Percentiles rank a stretch among this genome's conserved stretches.
Evolutionary conservation across 2,113 vertebrate genomes (phyloP).

Genomic region (Etheostoma spectabile): DNA sequence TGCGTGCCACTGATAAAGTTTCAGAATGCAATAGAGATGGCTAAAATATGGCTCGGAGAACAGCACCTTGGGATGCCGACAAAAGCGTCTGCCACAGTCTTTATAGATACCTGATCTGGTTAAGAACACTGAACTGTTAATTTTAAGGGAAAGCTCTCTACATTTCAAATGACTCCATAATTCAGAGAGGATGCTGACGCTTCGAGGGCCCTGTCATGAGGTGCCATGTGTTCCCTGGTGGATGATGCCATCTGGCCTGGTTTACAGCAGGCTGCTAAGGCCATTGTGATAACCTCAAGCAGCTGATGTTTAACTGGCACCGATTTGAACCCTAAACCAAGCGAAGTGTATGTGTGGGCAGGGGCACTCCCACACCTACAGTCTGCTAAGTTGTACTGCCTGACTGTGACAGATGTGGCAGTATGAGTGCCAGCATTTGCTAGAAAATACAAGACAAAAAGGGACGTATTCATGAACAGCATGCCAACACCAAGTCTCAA

Average conservation of each 20-base stretch:
- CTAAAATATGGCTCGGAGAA: slow-evolving; percentile 56
- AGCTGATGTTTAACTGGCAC: slow-evolving; percentile 74
- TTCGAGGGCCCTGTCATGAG: slow-evolving; percentile 61
- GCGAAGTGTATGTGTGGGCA: slow-evolving; percentile 51
- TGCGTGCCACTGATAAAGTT: slow-evolving; percentile 77
- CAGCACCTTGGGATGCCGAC: slow-evolving; percentile 33
- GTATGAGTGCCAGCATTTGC: slow-evolving; percentile 50
- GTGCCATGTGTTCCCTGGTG: slow-evolving; percentile 70
- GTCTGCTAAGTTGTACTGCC: slow-evolving; percentile 70
- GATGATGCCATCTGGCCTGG: slow-evolving; percentile 76
- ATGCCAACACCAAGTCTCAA: slow-evolving; percentile 50
- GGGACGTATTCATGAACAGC: slow-evolving; percentile 31
- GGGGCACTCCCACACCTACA: slow-evolving; percentile 72
- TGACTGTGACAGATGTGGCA: slow-evolving; percentile 70
- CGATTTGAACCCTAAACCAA: slow-evolving; percentile 62
- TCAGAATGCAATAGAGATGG: slow-evolving; percentile 65
- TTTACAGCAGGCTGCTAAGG: slow-evolving; percentile 60
- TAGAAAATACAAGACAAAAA: slow-evolving; percentile 54
- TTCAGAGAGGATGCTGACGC: slow-evolving; percentile 66
- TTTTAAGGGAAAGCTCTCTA: slow-evolving; percentile 58
- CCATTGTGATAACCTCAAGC: slow-evolving; percentile 45
- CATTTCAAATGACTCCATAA: slow-evolving; percentile 59
- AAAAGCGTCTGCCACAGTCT: slow-evolving; percentile 9
- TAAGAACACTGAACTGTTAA: slow-evolving; percentile 70
- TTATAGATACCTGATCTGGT: slow-evolving; percentile 56